phyloP scores from a whole-genome alignment of 2,113 vertebrate genomes.

The Nesogale talazaci region DNA sequence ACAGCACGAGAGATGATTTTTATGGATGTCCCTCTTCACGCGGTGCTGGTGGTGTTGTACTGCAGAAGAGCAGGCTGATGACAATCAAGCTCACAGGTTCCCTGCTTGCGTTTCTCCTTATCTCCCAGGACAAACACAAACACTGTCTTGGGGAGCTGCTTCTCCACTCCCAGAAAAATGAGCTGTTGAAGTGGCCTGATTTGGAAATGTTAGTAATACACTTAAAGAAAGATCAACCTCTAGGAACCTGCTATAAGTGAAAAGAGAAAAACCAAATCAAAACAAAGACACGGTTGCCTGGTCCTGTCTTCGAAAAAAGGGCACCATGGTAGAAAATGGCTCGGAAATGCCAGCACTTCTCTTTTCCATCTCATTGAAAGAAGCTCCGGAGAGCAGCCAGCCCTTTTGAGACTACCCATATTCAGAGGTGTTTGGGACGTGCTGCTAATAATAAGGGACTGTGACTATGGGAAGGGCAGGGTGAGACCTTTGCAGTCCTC shows the following conservation, averaged over 20 bases:
- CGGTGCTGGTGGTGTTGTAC: neutral
- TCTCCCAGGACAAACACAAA: conserved; percentile 63
- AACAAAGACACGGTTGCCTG: conserved; percentile 13
- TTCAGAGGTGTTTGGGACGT: neutral
- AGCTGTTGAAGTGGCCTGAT: conserved; percentile 67
- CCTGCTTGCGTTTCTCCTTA: conserved; percentile 36
- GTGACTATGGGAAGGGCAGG: neutral
- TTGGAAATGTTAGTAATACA: conserved; percentile 51
- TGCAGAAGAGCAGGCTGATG: conserved; percentile 60
- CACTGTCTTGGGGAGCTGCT: conserved; percentile 49
- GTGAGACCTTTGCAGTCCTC: neutral
- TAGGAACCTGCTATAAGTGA: conserved; percentile 22
- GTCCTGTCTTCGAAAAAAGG: neutral
- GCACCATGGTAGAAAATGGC: neutral
- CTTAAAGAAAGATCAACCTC: conserved; percentile 45
- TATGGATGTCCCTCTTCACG: conserved; percentile 51
- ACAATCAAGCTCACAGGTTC: conserved; percentile 45
- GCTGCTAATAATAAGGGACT: neutral
- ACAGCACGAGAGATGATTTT: neutral
- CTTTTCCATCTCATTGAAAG: neutral
- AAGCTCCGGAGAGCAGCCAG: neutral
- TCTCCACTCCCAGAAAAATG: conserved; percentile 57
- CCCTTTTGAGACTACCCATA: neutral
- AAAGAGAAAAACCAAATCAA: no score
- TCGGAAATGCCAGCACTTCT: neutral